phyloP scores from a whole-genome alignment of 2,797 vertebrate species.

The Crocodylus rhombifer region DNA sequence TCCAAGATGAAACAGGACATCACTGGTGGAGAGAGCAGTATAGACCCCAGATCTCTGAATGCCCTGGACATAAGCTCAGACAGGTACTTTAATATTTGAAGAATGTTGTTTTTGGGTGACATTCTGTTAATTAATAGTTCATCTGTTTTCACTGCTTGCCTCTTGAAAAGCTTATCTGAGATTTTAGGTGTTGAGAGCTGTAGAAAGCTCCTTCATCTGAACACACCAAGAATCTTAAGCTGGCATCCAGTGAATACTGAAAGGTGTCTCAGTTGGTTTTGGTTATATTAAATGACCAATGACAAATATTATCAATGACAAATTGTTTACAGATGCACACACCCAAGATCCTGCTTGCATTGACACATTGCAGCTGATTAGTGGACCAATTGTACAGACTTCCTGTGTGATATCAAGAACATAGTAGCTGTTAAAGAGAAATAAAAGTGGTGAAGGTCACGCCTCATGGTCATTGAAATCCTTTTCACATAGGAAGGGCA shows the following conservation, averaged over 20 bases:
- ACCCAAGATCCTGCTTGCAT: slow-evolving; percentile 28
- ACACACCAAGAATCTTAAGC: not conserved
- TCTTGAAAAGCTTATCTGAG: not conserved
- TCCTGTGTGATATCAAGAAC: slow-evolving; percentile 10
- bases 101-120: not conserved
- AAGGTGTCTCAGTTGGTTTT: not conserved
- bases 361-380: not conserved
- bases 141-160: not conserved
- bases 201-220: not conserved
- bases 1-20: not conserved
- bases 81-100: too few species aligned
- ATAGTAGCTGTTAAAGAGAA: not conserved
- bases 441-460: not conserved
- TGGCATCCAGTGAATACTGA: not conserved
- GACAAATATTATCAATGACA: not conserved
- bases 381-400: not conserved
- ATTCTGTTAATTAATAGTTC: not conserved
- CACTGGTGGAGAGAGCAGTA: not conserved
- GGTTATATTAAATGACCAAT: not conserved
- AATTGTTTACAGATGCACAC: slow-evolving; percentile 46
- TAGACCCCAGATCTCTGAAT: not conserved
- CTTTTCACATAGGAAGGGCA: not conserved
- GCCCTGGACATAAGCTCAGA: not conserved
- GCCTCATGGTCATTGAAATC: not conserved
- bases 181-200: not conserved